These are phyloP conservation scores for Sinhomidia bicolor DNA, from an alignment of 2,888 invertebrate species.

Conservation along the genomic window DNA sequence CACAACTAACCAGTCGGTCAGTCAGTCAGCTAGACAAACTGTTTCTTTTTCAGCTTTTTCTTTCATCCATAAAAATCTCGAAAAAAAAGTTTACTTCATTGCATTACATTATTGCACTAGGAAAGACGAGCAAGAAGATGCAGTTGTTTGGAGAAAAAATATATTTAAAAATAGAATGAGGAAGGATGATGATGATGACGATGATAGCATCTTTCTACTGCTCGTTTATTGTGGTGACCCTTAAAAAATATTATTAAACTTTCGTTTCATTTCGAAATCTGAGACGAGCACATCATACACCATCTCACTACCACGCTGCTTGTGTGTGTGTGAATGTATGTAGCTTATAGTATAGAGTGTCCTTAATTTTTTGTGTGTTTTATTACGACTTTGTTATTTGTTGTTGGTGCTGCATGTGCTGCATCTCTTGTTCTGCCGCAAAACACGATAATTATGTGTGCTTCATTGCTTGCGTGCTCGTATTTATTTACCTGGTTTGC, in stretches of 20 bases:
- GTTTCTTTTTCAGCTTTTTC: neutral
- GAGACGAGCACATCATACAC: constrained; percentile 7
- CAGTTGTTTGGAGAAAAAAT: neutral
- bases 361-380: constrained; percentile 14
- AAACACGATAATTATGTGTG: constrained; percentile 21
- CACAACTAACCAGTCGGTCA: neutral
- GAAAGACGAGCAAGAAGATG: too few relatives aligned
- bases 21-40: neutral
- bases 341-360: too few relatives aligned
- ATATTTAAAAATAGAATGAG: neutral
- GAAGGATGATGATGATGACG: neutral
- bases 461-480: constrained; percentile 47
- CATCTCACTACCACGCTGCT: neutral
- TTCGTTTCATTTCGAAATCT: constrained; percentile 40
- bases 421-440: neutral
- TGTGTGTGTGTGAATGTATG: neutral
- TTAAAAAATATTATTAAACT: constrained; percentile 28
- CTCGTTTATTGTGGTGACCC: constrained; percentile 35
- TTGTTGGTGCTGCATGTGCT: neutral
- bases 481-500: constrained; percentile 58
- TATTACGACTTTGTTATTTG: neutral
- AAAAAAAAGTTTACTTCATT: constrained; percentile 26
- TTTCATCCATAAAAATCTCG: neutral
- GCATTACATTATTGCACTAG: neutral
- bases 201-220: constrained; percentile 5